A percentile compares a stretch with the other conserved stretches of the same genome.
Evolutionary conservation across 2,888 invertebrate genomes (phyloP).

Genomic region (Ametastegia equiseti): DNA sequence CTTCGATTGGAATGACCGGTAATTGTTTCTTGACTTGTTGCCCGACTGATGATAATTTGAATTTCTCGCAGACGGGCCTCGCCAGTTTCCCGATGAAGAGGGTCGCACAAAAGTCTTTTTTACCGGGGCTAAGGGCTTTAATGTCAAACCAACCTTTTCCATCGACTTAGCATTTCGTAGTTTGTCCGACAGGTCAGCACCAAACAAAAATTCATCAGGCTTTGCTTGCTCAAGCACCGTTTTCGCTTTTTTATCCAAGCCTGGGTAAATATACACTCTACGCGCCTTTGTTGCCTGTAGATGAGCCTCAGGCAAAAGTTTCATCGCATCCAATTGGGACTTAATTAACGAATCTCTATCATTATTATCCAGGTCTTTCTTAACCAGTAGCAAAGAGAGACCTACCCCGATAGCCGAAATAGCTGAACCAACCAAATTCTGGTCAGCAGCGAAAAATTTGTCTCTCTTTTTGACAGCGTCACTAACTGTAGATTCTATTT

Average conservation of each 20-base stretch:
- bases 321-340: slow-evolving; percentile 49
- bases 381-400: slow-evolving; percentile 41
- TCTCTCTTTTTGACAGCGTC: slow-evolving; percentile 53
- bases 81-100: slow-evolving; percentile 50
- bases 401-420: slow-evolving; percentile 52
- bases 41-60: slow-evolving; percentile 48
- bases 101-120: slow-evolving; percentile 46
- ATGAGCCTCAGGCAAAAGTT: slow-evolving; percentile 50
- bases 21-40: neutral
- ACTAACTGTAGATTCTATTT: slow-evolving; percentile 50
- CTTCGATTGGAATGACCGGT: neutral
- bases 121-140: slow-evolving; percentile 48
- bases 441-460: slow-evolving; percentile 51
- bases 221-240: slow-evolving; percentile 51
- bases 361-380: neutral
- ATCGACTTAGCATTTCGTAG: slow-evolving; percentile 52
- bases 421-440: slow-evolving; percentile 53
- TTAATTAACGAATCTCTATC: slow-evolving; percentile 49
- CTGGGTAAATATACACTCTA: slow-evolving; percentile 54
- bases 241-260: slow-evolving; percentile 51
- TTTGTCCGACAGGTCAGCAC: slow-evolving; percentile 51
- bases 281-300: slow-evolving; percentile 49
- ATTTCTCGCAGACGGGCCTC: slow-evolving; percentile 47
- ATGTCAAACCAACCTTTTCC: slow-evolving; percentile 50
- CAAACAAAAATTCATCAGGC: slow-evolving; percentile 51